phyloP scores from a whole-genome alignment of 2,113 vertebrate genomes.

The Asarcornis scutulata region DNA sequence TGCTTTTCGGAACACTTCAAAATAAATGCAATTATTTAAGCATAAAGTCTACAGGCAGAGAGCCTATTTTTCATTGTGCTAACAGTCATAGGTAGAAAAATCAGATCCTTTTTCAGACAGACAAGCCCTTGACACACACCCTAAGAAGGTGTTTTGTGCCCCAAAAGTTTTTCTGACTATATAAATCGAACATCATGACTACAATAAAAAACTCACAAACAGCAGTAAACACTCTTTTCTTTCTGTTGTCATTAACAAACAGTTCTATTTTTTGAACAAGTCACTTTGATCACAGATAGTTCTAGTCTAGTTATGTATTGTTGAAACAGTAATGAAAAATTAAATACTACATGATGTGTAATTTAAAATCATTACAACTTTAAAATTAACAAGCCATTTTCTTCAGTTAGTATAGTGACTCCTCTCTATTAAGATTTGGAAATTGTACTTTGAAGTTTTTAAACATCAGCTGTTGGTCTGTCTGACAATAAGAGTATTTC shows the following conservation, averaged over 20 bases:
- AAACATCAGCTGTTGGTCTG: neutral
- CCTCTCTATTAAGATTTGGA: neutral
- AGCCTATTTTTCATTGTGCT: neutral
- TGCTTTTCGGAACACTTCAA: neutral
- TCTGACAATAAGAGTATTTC: neutral
- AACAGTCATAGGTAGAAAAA: neutral
- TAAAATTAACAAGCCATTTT: conserved; percentile 6
- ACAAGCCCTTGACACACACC: neutral
- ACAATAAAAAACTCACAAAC: neutral
- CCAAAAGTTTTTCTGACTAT: neutral
- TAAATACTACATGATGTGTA: neutral
- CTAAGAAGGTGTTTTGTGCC: neutral
- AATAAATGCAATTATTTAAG: neutral
- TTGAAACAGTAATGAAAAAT: conserved; percentile 26
- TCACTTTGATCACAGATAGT: conserved; percentile 1
- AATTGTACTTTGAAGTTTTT: conserved; percentile 12
- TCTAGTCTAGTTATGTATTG: neutral
- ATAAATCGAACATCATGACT: neutral
- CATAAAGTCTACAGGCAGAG: neutral
- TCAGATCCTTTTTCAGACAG: neutral
- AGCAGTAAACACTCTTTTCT: neutral
- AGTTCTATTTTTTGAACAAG: neutral
- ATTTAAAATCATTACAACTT: conserved; percentile 9
- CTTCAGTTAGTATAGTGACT: neutral
- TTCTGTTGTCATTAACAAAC: neutral